Conservation (phyloP, 2,113 vertebrate species). For the Caranx ignobilis region DNA sequence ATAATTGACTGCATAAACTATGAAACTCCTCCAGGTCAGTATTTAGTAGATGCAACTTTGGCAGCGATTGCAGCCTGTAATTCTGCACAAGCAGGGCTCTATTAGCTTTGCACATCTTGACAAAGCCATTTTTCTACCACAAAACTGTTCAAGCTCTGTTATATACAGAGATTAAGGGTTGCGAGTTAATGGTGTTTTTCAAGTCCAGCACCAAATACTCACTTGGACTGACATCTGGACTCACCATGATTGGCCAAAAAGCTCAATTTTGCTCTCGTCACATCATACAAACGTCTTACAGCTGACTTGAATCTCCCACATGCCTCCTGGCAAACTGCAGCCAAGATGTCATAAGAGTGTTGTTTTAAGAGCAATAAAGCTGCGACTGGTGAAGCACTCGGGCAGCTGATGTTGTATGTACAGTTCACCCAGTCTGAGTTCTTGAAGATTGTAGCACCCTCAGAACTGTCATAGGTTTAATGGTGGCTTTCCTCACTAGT, state of each 20-base stretch:
- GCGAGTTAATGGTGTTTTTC: background rate
- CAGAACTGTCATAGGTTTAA: background rate
- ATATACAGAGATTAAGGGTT: too few species aligned
- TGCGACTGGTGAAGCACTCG: constrained; percentile 5
- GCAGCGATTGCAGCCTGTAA: background rate
- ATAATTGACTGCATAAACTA: background rate
- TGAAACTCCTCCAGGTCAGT: background rate
- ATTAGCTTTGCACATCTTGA: background rate
- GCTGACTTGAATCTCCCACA: background rate
- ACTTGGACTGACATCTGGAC: background rate
- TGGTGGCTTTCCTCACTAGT: background rate
- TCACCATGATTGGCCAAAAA: background rate
- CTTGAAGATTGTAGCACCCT: background rate
- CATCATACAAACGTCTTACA: constrained; percentile 5
- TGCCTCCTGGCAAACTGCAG: constrained; percentile 20
- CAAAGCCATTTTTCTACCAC: background rate
- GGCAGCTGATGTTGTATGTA: background rate
- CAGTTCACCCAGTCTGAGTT: background rate
- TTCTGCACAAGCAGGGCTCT: background rate
- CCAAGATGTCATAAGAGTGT: background rate
- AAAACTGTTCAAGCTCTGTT: background rate
- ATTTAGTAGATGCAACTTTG: too few species aligned
- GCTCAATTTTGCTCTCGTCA: background rate
- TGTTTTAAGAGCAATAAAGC: constrained; percentile 3
- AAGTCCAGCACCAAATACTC: background rate